Evolutionary conservation across 2,888 invertebrate genomes (phyloP).

Genomic region (Ophion obscuratus): DNA sequence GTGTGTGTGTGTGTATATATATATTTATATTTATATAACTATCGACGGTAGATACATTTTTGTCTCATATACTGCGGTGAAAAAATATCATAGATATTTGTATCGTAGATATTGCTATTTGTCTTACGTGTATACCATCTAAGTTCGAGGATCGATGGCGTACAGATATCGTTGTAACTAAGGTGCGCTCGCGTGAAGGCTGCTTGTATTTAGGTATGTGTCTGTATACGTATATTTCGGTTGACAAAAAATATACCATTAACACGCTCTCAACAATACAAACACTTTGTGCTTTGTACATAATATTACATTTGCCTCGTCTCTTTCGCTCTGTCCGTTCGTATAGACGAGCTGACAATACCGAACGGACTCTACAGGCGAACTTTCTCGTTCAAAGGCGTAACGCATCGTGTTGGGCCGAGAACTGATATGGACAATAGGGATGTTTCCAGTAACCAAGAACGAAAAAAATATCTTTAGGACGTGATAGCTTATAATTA

Average conservation of each 20-base stretch:
- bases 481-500: too few species aligned
- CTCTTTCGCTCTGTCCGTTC: background rate
- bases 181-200: background rate
- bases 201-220: background rate
- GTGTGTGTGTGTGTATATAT: too few species aligned
- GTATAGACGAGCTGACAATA: background rate
- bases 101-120: constrained; percentile 39
- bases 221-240: background rate
- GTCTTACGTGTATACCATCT: constrained; percentile 37
- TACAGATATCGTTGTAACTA: background rate
- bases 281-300: background rate
- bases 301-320: background rate
- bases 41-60: constrained; percentile 50
- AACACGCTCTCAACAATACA: background rate
- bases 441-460: too few species aligned
- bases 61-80: constrained; percentile 41
- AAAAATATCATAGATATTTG: constrained; percentile 58
- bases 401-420: background rate
- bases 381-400: background rate
- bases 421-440: background rate
- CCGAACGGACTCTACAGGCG: background rate
- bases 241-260: background rate
- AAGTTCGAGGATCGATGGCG: constrained; percentile 32
- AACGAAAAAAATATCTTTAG: too few species aligned
- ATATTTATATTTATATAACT: constrained; percentile 13